Evolutionary conservation across 2,888 invertebrate species (phyloP).

Genomic region (Aphodius sticticus): DNA sequence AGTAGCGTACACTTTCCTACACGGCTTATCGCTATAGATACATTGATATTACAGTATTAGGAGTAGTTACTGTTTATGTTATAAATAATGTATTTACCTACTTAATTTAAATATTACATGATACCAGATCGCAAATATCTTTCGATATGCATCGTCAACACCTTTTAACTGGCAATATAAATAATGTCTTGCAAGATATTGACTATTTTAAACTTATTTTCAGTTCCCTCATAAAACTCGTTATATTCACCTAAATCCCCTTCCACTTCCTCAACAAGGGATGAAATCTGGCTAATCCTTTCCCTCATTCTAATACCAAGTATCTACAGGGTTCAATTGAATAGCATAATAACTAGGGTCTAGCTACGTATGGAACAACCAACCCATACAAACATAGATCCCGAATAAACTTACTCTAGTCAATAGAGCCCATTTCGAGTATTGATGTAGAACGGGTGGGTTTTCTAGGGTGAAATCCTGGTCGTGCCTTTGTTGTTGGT

Average conservation of each 20-base stretch:
- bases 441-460: conserved; percentile 29
- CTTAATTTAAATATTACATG: no score
- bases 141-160: no score
- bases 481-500: conserved; percentile 27
- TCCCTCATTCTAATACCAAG: not conserved
- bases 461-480: not conserved
- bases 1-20: no score
- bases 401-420: not conserved
- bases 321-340: not conserved
- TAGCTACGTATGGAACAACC: not conserved
- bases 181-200: no score
- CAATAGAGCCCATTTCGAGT: conserved; percentile 24
- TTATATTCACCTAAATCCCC: not conserved
- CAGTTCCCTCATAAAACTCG: no score
- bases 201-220: no score
- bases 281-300: not conserved
- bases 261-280: conserved; percentile 4
- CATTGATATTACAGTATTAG: no score
- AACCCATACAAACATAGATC: not conserved
- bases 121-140: no score
- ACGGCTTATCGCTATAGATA: no score
- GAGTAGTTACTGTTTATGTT: no score
- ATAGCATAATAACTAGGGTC: not conserved
- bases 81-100: no score
- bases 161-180: no score